Evolutionary conservation across 2,888 invertebrate species (phyloP).

Genomic region (Smittia sp.): DNA sequence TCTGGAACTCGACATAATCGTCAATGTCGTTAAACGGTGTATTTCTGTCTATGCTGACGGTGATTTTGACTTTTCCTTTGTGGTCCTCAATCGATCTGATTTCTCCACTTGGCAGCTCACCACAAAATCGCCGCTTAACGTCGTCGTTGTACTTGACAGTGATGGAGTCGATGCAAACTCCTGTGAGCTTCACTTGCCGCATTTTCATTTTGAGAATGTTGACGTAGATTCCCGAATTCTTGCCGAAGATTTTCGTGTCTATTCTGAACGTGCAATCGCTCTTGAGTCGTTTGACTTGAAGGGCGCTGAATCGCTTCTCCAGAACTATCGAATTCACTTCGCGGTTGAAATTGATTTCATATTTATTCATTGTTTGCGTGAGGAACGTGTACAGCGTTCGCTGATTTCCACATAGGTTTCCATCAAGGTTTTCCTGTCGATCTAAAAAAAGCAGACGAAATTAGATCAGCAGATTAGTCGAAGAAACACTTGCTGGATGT

Average conservation of each 20-base stretch:
- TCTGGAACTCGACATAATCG: constrained; percentile 27
- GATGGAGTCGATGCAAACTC: constrained; percentile 24
- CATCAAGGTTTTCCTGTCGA: constrained; percentile 1
- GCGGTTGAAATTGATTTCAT: constrained; percentile 22
- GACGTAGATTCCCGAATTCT: constrained; percentile 30
- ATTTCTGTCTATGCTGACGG: neutral
- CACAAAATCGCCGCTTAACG: constrained; percentile 28
- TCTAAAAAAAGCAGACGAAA: neutral
- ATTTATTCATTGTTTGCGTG: constrained; percentile 31
- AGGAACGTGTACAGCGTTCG: neutral
- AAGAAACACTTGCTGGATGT: neutral
- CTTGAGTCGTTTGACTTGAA: constrained; percentile 1
- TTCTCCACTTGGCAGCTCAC: neutral
- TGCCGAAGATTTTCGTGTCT: neutral
- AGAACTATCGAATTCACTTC: constrained; percentile 1
- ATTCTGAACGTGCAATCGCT: constrained; percentile 32
- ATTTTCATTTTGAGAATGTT: constrained; percentile 36
- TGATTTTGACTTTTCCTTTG: constrained; percentile 28
- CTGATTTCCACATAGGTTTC: neutral
- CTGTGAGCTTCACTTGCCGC: constrained; percentile 4
- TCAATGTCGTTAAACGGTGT: neutral
- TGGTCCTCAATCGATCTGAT: constrained; percentile 30
- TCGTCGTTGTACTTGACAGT: constrained; percentile 32
- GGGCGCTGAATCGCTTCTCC: neutral
- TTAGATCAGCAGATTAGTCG: neutral